phyloP scores from a whole-genome alignment of 2,888 invertebrate species.

The Trichacis sp. region DNA sequence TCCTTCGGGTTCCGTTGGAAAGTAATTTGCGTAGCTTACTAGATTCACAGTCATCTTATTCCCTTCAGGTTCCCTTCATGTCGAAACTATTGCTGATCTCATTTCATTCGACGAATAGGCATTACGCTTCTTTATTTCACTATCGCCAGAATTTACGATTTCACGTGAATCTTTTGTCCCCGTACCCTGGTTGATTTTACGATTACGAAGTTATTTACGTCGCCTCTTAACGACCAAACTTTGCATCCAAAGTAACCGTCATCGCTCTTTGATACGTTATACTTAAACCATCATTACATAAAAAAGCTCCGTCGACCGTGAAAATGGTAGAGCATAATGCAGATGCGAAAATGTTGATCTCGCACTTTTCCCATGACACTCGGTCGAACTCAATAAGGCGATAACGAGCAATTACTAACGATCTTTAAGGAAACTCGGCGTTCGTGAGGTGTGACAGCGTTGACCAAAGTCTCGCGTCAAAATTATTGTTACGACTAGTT shows the following conservation, averaged over 20 bases:
- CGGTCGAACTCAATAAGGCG: conserved; percentile 1
- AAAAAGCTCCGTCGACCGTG: background rate
- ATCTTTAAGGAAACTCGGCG: conserved; percentile 13
- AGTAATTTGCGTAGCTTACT: background rate
- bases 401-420: conserved; percentile 4
- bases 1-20: background rate
- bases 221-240: background rate
- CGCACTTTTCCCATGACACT: conserved; percentile 1
- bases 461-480: background rate
- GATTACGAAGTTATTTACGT: background rate
- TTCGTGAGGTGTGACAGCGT: conserved; percentile 4
- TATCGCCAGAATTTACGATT: conserved; percentile 17
- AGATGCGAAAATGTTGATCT: background rate
- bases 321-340: background rate
- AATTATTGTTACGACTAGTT: background rate
- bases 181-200: background rate
- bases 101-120: conserved; percentile 7
- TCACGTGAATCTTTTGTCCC: conserved; percentile 4
- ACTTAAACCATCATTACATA: background rate
- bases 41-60: conserved; percentile 2
- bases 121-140: conserved; percentile 14
- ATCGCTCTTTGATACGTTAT: background rate
- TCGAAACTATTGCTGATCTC: conserved; percentile 5
- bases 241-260: background rate
- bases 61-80: conserved; percentile 1